phyloP scores from a whole-genome alignment of 1,140 invertebrate species.

The Oryzaephilus surinamensis region DNA sequence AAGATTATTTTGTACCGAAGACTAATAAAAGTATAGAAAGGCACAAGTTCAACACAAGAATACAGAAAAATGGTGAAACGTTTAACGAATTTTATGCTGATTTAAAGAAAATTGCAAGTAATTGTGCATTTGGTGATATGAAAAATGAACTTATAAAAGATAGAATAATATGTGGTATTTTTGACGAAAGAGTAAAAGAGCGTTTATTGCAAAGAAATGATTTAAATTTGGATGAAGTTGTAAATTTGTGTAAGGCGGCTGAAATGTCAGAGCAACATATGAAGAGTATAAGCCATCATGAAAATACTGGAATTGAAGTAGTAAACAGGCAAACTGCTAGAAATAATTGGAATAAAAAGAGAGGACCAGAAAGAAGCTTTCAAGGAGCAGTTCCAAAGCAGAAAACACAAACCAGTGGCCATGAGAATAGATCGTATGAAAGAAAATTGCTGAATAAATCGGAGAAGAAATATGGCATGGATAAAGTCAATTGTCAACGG shows the following conservation, averaged over 20 bases:
- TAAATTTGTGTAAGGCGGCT: conserved; percentile 14
- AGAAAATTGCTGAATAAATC: too few species aligned
- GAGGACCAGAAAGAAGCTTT: too few species aligned
- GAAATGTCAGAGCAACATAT: conserved; percentile 10
- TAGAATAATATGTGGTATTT: conserved; percentile 13
- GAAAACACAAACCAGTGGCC: too few species aligned
- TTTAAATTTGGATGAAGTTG: conserved; percentile 19
- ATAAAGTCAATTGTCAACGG: conserved; percentile 1
- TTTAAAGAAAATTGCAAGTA: conserved; percentile 6
- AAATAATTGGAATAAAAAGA: too few species aligned
- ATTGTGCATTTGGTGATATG: conserved; percentile 12
- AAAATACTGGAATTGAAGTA: too few species aligned
- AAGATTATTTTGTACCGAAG: conserved; percentile 6
- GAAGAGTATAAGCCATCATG: conserved; percentile 14
- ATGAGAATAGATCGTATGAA: too few species aligned
- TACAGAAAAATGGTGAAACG: conserved; percentile 3
- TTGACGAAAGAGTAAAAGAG: conserved; percentile 15
- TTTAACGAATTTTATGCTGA: conserved; percentile 11
- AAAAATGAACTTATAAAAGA: conserved; percentile 9
- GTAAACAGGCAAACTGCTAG: too few species aligned
- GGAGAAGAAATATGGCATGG: too few species aligned
- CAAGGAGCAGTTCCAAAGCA: too few species aligned
- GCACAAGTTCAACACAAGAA: conserved; percentile 9
- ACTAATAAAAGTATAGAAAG: conserved; percentile 9
- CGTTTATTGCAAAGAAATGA: conserved; percentile 19